A percentile compares a stretch with the other conserved stretches of the same genome.
These are phyloP conservation scores for Pediacus dermestoides DNA, from an alignment of 2,888 invertebrate species.

Conservation along the genomic window DNA sequence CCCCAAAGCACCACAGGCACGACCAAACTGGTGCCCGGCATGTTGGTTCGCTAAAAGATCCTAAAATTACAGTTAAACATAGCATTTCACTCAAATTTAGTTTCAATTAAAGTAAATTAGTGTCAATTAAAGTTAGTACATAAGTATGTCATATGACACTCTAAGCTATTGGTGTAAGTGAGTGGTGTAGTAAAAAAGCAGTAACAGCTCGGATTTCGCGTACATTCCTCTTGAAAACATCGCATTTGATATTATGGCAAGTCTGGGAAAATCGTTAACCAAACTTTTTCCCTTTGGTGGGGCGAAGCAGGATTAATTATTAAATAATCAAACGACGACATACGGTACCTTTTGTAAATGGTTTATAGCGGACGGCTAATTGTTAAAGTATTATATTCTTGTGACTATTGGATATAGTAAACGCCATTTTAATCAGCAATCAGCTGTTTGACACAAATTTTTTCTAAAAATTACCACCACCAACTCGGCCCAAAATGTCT, in stretches of 20 bases:
- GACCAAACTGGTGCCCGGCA: slow-evolving; percentile 85
- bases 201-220: too few relatives aligned
- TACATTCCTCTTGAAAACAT: slow-evolving; percentile 17
- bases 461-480: too few relatives aligned
- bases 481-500: too few relatives aligned
- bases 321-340: too few relatives aligned
- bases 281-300: slow-evolving; percentile 11
- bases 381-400: slow-evolving; percentile 37
- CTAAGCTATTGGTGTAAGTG: too few relatives aligned
- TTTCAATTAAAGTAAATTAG: slow-evolving; percentile 38
- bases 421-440: slow-evolving; percentile 45
- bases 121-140: slow-evolving; percentile 33
- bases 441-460: slow-evolving; percentile 41
- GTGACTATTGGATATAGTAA: slow-evolving; percentile 28
- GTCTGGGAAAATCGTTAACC: slow-evolving; percentile 19
- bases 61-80: neutral
- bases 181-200: too few relatives aligned
- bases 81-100: slow-evolving; percentile 7
- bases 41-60: slow-evolving; percentile 34
- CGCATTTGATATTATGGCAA: slow-evolving; percentile 24
- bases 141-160: slow-evolving; percentile 25
- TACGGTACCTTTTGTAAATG: slow-evolving; percentile 14
- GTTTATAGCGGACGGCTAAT: slow-evolving; percentile 37
- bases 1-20: slow-evolving; percentile 99
- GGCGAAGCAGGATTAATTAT: too few relatives aligned